Conservation (phyloP, 1,140 invertebrate genomes). For the Drosophila fuyamai region DNA sequence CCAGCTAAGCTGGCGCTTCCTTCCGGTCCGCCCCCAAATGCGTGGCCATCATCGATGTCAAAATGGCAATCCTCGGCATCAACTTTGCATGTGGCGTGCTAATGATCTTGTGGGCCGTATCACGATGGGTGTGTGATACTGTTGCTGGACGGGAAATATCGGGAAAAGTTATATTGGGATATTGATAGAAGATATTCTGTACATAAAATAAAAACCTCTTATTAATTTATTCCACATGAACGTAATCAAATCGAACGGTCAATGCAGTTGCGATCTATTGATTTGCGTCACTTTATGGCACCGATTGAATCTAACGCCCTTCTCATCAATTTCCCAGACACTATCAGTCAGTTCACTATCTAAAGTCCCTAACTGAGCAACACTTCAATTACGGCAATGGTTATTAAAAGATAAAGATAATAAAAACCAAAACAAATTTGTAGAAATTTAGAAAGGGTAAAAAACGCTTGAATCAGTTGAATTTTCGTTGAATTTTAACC, state of each 20-base stretch:
- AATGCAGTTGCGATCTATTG: constrained; percentile 1
- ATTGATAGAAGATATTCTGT: too few species aligned
- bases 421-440: constrained; percentile 26
- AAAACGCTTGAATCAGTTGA: constrained; percentile 2
- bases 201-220: not conserved
- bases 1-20: constrained; percentile 34
- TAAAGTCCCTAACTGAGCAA: constrained; percentile 1
- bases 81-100: constrained; percentile 32
- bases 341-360: constrained; percentile 32
- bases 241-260: not conserved
- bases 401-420: constrained; percentile 24
- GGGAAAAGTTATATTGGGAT: not conserved
- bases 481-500: constrained; percentile 9
- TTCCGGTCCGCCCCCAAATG: constrained; percentile 16
- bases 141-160: not conserved
- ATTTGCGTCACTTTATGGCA: constrained; percentile 21
- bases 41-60: constrained; percentile 2
- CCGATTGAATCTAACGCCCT: constrained; percentile 18
- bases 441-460: not conserved
- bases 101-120: constrained; percentile 34
- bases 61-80: constrained; percentile 23
- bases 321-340: constrained; percentile 11
- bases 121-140: not conserved
- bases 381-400: constrained; percentile 2
- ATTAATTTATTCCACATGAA: not conserved